Base-by-base conservation (phyloP, 2,797 vertebrate species). In the Sphenodon punctatus region DNA sequence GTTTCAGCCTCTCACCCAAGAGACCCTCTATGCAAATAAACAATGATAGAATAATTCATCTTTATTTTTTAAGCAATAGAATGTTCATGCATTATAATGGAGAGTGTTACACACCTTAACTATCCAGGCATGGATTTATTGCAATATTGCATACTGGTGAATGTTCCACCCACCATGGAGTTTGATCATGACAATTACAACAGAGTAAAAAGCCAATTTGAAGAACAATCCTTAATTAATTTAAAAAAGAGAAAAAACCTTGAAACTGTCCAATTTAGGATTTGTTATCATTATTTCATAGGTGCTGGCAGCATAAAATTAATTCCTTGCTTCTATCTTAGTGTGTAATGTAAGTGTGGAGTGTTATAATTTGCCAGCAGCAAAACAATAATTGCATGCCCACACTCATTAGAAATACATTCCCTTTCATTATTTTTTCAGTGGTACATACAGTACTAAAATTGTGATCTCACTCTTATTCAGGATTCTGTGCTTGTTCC, bases 351-450 rank as follows among this genome's bases (percentile, higher is more conserved):
- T 23, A 78, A 84, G 78, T 80, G 65, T 67, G 34, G 19, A 32
- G n/a, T 1, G 2, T 74, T 86, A 77, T 86, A 51, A 67, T 91
- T 75, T 85, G 65, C 51, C 64, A 82, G 75, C 77, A 89, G 82
- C 86, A 81, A 90, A 90, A 77, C 80, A 77, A 74, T 81, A 19
- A 3, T 56, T 84, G n/a, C 72, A 77, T 61, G 89, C 81, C 84
- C 75, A 75, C 63, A 8, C 42, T 72, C 23, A 15, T 88, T 85
- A 85, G n/a, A 0, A 0, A 10, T 56, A 8, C 42, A 69, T 58
- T 3, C 6, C 25, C n/a, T 81, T 42, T 61, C 22, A 22, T 66
- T 56, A 20, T 51, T 45, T 53, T n/a, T 36, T 27, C 59, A 46
- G 20, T 43, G 43, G 67, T 69, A 80, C 38, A 25, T 38, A 55